Percentiles rank a stretch among this genome's conserved stretches.
Conservation (phyloP, 2,797 vertebrate genomes). For the Acridotheres tristis region DNA sequence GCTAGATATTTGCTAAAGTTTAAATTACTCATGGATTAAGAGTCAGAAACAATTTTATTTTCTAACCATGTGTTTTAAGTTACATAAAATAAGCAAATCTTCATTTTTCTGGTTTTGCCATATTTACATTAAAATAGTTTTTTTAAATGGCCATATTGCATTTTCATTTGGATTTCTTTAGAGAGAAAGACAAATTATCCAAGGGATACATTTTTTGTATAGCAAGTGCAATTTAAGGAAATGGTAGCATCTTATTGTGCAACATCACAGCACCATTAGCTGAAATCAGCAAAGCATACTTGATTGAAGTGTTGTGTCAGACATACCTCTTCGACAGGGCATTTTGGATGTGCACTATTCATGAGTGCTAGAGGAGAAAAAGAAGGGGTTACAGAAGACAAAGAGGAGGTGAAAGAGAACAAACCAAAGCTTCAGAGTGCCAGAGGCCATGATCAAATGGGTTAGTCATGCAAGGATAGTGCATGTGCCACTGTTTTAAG, state of each 20-base stretch:
- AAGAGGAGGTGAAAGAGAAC: constrained; percentile 56
- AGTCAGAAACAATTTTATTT: background rate
- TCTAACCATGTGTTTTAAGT: background rate
- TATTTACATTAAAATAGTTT: constrained; percentile 24
- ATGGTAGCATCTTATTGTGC: background rate
- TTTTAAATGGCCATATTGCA: background rate
- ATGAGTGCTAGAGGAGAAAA: constrained; percentile 80
- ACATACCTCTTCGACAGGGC: constrained; percentile 82
- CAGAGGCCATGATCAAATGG: constrained; percentile 6
- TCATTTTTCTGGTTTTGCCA: background rate
- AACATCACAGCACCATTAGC: constrained; percentile 19
- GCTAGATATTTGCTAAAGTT: background rate
- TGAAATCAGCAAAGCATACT: constrained; percentile 36
- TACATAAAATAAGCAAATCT: background rate
- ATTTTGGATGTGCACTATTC: constrained; percentile 81
- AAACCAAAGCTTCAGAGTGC: constrained; percentile 37
- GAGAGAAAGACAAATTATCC: background rate
- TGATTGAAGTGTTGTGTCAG: constrained; percentile 26
- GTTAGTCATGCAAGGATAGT: constrained; percentile 32
- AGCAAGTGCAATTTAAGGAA: constrained; percentile 16
- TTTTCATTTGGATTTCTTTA: constrained; percentile 2
- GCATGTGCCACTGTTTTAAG: background rate
- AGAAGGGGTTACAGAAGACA: constrained; percentile 79
- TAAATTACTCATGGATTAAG: background rate
- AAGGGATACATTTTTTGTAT: background rate